These are phyloP conservation scores for Mormyrus hasselquistii DNA, from an alignment of 2,797 vertebrate species.

Conservation along the genomic window DNA sequence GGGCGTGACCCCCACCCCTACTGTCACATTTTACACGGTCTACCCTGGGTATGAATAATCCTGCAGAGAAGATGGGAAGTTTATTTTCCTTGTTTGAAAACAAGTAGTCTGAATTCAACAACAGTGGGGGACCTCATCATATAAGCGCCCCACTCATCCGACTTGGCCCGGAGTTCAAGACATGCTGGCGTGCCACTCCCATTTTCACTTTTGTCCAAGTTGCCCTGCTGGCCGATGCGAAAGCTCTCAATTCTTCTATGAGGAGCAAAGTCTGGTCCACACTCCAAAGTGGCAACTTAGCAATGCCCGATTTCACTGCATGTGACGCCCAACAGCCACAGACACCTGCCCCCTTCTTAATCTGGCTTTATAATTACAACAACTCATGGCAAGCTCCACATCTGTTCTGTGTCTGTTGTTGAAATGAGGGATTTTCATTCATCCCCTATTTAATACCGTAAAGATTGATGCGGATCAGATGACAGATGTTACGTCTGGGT, in stretches of 20 bases:
- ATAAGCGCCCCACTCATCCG: not conserved
- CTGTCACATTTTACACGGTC: not conserved
- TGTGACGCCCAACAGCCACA: not conserved
- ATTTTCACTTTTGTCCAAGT: not conserved
- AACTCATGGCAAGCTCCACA: not conserved
- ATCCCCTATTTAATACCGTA: not conserved
- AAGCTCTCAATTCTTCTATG: not conserved
- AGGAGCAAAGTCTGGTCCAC: not conserved
- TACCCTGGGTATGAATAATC: not conserved
- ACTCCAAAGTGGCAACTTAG: not conserved
- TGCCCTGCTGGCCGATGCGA: not conserved
- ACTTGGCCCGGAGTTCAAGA: not conserved
- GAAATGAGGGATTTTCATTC: not conserved
- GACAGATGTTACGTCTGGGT: not conserved
- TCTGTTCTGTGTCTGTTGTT: constrained; percentile 8
- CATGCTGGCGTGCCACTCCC: not conserved
- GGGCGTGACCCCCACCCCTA: not conserved
- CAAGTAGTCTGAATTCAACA: not conserved
- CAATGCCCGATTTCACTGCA: not conserved
- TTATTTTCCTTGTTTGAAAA: not conserved
- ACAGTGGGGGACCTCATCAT: not conserved
- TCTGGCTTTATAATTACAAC: not conserved
- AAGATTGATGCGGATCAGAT: not conserved
- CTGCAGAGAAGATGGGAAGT: not conserved
- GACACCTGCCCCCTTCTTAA: not conserved